Base-by-base conservation (phyloP, 2,888 invertebrate species). In the Clepsis dumicolana region DNA sequence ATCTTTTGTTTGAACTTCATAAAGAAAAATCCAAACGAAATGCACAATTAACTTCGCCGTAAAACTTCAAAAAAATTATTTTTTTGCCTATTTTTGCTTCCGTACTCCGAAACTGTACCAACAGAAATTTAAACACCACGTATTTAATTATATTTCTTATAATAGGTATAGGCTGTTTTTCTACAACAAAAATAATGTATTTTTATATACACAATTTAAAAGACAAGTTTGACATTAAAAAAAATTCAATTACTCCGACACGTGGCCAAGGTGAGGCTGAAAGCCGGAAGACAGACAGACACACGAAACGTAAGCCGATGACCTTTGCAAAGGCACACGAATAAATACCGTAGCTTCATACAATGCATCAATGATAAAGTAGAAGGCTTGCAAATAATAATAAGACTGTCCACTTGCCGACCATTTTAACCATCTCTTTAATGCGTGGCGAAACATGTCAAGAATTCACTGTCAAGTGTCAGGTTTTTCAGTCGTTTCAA, bases 211-310 rank as follows among this genome's bases (percentile, higher is more conserved):
- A 4, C 44, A 44, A 5, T 18, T 16, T 7, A 24, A 62, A 18
- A 12, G 18, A 16, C 53, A 57, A 16, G 29, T 60, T 25, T 41
- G 4, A 10, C 4, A 1, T 35, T 4, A 29, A 56, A 66, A 60
- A 59, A 60, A 24, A 48, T 57, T 57, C 16, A 57, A 57, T 67
- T 52, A 60, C 24, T 4, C n/a, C 25, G 29, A 59, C 41, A 59
- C 68, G 57, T 68, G 67, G 2, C 21, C 59, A 68, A 68, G 56
- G 56, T 44, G 3, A 21, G 12, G 12, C 27, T 21, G 57, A 68
- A 64, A 68, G 57, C 64, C 64, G 68, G 68, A 68, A 68, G 50
- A 57, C 14, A 50, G 41, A 57, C 29, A 24, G 38, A 57, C 54
- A 48, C 38, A 14, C 44, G 38, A 61, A 54, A 67, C 50, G 21